phyloP scores from a whole-genome alignment of 2,888 invertebrate species.

The Petrolisthes cinctipes region DNA sequence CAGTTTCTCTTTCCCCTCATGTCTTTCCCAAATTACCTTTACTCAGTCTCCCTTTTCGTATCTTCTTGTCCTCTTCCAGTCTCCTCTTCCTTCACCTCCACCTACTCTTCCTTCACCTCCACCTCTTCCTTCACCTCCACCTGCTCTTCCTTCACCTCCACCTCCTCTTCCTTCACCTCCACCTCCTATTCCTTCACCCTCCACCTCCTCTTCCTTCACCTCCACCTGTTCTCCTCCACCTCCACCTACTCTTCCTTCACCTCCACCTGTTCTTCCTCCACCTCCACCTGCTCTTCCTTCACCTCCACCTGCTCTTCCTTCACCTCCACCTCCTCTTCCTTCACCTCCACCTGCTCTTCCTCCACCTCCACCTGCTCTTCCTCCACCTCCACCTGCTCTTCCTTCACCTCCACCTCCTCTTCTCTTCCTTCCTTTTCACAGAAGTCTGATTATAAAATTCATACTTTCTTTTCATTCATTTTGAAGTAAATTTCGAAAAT shows the following conservation, averaged over 20 bases:
- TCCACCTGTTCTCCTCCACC: not conserved
- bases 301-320: not conserved
- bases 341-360: not conserved
- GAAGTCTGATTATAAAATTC: too few species aligned
- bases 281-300: not conserved
- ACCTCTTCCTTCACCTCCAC: not conserved
- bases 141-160: not conserved
- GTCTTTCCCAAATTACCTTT: not conserved
- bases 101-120: not conserved
- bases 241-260: not conserved
- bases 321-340: not conserved
- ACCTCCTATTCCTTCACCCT: not conserved
- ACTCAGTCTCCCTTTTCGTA: too few species aligned
- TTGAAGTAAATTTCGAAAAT: too few species aligned
- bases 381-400: not conserved
- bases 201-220: not conserved
- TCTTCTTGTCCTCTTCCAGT: not conserved
- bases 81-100: not conserved
- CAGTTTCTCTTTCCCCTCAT: not conserved
- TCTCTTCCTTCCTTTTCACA: too few species aligned
- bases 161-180: not conserved
- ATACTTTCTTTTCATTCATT: too few species aligned
- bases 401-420: not conserved
- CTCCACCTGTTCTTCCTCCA: not conserved
- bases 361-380: not conserved